Evolutionary conservation across 2,113 vertebrate genomes (phyloP).

Genomic region (Eudyptes chrysolophus): DNA sequence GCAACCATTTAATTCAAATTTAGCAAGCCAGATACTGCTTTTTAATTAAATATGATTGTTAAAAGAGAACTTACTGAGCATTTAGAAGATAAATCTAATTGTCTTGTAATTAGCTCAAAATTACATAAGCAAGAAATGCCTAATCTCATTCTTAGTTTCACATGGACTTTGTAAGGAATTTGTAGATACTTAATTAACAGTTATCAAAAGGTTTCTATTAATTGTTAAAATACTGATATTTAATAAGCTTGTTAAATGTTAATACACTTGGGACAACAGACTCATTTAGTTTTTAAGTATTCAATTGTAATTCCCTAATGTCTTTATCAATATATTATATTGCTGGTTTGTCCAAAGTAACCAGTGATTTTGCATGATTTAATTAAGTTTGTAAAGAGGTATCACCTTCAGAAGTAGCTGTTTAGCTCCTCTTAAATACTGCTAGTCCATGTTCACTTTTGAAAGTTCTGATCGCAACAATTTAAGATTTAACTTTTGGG

Average conservation of each 20-base stretch:
- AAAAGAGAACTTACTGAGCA: constrained; percentile 70
- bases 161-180: constrained; percentile 70
- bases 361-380: not conserved
- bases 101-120: constrained; percentile 78
- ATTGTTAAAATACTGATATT: constrained; percentile 70
- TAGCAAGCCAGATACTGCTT: constrained; percentile 62
- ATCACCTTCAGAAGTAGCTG: not conserved
- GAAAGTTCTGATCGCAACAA: not conserved
- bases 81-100: constrained; percentile 77
- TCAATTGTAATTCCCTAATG: not conserved
- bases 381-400: not conserved
- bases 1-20: constrained; percentile 67
- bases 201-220: constrained; percentile 75
- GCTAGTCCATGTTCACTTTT: not conserved
- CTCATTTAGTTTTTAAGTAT: constrained; percentile 33
- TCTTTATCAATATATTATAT: constrained; percentile 61
- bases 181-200: constrained; percentile 71
- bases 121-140: constrained; percentile 76
- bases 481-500: not conserved
- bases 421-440: not conserved
- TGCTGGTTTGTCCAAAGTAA: not conserved
- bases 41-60: constrained; percentile 79
- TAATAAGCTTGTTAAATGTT: constrained; percentile 70
- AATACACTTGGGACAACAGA: constrained; percentile 57
- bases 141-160: constrained; percentile 73